A percentile compares a stretch with the other conserved stretches of the same genome.
Evolutionary conservation across 2,113 vertebrate genomes (phyloP).

Genomic region (Dascyllus trimaculatus): DNA sequence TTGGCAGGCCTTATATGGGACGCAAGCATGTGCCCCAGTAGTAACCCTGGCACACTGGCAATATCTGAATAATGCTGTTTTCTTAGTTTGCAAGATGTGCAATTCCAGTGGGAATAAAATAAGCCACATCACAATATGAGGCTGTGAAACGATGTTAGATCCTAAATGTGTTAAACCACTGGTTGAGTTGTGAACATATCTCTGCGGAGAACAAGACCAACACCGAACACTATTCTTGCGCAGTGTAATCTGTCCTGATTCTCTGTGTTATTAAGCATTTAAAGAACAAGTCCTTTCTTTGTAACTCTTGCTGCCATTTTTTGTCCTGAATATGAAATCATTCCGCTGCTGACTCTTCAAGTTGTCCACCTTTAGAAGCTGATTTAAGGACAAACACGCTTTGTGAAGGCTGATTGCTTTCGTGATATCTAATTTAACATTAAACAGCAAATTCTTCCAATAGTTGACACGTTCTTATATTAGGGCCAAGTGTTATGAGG

Average conservation of each 20-base stretch:
- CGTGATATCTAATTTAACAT: neutral
- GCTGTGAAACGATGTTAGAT: constrained; percentile 23
- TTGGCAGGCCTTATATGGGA: neutral
- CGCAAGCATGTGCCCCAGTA: neutral
- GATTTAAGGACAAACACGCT: neutral
- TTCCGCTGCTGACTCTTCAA: neutral
- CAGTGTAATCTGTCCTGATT: neutral
- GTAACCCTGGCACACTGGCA: neutral
- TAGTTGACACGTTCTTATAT: neutral
- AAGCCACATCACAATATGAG: constrained; percentile 27
- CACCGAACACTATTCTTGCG: neutral
- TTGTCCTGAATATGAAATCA: neutral
- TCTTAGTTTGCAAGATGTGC: constrained; percentile 10
- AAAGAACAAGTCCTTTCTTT: neutral
- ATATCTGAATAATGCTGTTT: constrained; percentile 22
- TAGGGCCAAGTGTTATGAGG: constrained; percentile 2
- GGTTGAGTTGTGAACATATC: constrained; percentile 28
- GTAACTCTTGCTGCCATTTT: constrained; percentile 8
- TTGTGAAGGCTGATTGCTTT: neutral
- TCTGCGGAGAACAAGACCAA: constrained; percentile 20
- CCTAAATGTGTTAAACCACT: constrained; percentile 40
- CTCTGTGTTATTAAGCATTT: neutral
- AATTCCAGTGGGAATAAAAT: constrained; percentile 34
- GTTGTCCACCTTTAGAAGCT: neutral
- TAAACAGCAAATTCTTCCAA: neutral